Base-by-base conservation (phyloP, 1,140 invertebrate species). In the Drosophila kepulauana region DNA sequence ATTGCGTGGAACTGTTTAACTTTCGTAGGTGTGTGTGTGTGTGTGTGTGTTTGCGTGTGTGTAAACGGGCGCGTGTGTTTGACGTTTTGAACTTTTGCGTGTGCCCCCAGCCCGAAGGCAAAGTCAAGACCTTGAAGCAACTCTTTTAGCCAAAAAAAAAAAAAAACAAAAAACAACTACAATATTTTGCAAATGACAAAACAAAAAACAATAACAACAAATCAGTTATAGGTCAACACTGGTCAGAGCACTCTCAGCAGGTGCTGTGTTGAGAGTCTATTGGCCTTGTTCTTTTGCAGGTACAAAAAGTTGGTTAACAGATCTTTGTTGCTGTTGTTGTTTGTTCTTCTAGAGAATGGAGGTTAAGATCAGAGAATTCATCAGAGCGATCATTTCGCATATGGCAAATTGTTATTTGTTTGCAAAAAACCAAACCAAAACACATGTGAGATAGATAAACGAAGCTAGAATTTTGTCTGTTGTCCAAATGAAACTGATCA, bases 151-250 rank as follows among this genome's bases (percentile, higher is more conserved):
- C 59, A 81, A 72, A 77, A 77, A 67, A 56, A n/a, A n/a, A n/a
- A n/a, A n/a, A n/a, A 48, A 78, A 72, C 46, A 61, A 71, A 49
- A 41, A 16, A 65, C 16, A 15, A 45, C 33, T 25, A 48, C 35
- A 54, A 65, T 54, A 43, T 38, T 66, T 66, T 45, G 51, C 64
- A 56, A 52, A 51, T 48, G 41, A 48, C 76, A 68, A 68, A 81
- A 63, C 63, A 58, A 57, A 51, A 25, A 71, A 65, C 35, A 71
- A 78, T 67, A 57, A 69, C 38, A 48, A 61, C 63, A 71, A 79
- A 72, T 84, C 80, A 78, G 72, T 87, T 88, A 87, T 87, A 87
- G 84, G 84, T 87, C 82, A 87, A 82, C 72, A 74, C 62, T 85
- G 81, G 77, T 85, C 81, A 82, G 63, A 68, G 78, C 64, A 78